Evolutionary conservation across 1,140 invertebrate genomes (phyloP), one percentile per base, ranked within the genome.

Genomic region (Ptiloglossa arizonensis): DNA sequence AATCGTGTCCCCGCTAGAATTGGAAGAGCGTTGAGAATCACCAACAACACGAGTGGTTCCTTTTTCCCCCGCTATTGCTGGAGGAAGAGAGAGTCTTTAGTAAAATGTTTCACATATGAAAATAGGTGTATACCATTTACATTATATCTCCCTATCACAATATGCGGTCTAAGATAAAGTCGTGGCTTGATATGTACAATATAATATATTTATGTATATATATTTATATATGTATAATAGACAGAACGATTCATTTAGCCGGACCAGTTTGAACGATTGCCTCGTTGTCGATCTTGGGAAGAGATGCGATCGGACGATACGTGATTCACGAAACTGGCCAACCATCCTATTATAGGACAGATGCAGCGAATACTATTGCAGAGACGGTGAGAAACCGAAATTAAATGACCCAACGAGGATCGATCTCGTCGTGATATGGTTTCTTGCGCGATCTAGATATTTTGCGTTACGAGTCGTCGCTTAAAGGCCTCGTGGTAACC

Each of bases 61-160:
- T 50, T n/a, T n/a, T n/a, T n/a, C 29, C 27, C 8, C 17, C n/a
- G 24, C 8, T n/a, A 5, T 6, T 69, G 67, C 52, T 52, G 41
- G 67, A 66, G 69, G 64, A 75, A 80, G 76, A 52, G 67, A 80
- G 64, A 79, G 46, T 29, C 60, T 50, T 59, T 59, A 32, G 74
- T 84, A 79, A 84, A 81, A 83, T 72, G 73, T 83, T 32, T 81
- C 54, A 76, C 48, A 81, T 88, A 88, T 50, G 87, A 88, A 88
- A 88, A 88, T 88, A 88, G 83, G 81, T 79, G 80, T 85, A 70
- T 87, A 70, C 81, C 67, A 87, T 88, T 87, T 86, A 86, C 71
- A 86, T 86, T 81, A 70, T 76, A 69, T 84, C 73, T 80, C 48
- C 35, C 63, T 83, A 82, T 82, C 74, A 76, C 75, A 83, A 80